Percentiles rank a stretch among this genome's conserved stretches.
Evolutionary conservation across 2,888 invertebrate genomes (phyloP).

Genomic region (Neoscelio sp.): DNA sequence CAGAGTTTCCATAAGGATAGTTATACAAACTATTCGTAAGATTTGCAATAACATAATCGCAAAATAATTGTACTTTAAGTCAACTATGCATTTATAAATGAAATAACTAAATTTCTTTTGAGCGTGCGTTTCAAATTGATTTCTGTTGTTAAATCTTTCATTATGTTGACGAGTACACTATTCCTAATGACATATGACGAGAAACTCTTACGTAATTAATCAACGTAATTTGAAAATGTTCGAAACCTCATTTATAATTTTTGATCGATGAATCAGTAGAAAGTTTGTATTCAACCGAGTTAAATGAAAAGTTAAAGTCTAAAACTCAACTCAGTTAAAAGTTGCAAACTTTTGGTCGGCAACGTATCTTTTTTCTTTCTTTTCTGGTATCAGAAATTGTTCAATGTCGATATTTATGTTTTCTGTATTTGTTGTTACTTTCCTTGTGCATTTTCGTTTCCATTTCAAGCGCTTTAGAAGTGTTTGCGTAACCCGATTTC

Average conservation of each 20-base stretch:
- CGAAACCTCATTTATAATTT: conserved; percentile 37
- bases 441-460: neutral
- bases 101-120: no score
- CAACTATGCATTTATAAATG: no score
- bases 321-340: conserved; percentile 11
- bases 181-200: neutral
- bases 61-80: no score
- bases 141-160: neutral
- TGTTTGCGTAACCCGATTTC: neutral
- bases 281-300: conserved; percentile 23
- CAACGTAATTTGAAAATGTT: conserved; percentile 22
- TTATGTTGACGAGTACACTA: neutral
- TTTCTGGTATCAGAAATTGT: neutral
- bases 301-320: conserved; percentile 32
- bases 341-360: conserved; percentile 3
- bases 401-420: conserved; percentile 12
- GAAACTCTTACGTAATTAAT: conserved; percentile 13
- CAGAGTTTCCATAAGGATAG: no score
- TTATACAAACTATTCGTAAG: no score
- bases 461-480: neutral
- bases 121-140: neutral
- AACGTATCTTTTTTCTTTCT: neutral
- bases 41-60: no score
- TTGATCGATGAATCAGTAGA: conserved; percentile 32
- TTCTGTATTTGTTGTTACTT: neutral